Conservation (phyloP, 2,888 invertebrate genomes). For the Drosophila atroscutellata region DNA sequence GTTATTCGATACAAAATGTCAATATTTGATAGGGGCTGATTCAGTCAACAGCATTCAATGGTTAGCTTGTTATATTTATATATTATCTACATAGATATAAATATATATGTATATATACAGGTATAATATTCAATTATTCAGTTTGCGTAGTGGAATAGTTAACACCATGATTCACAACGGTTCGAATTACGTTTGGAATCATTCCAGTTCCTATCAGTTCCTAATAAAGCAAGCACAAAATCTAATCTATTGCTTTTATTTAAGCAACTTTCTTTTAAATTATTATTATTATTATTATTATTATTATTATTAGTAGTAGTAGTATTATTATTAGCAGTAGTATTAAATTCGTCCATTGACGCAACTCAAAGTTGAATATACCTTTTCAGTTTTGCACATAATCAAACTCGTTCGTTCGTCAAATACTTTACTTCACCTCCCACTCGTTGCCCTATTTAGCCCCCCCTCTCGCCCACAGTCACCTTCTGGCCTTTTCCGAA, state of each 20-base stretch:
- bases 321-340: too few relatives aligned
- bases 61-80: not conserved
- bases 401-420: not conserved
- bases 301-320: too few relatives aligned
- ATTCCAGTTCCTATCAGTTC: not conserved
- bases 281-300: too few relatives aligned
- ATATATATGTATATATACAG: not conserved
- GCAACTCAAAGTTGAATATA: not conserved
- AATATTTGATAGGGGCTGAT: not conserved
- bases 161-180: not conserved
- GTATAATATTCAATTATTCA: not conserved
- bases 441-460: not conserved
- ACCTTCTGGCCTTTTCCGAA: conserved; percentile 22
- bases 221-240: not conserved
- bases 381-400: conserved; percentile 5
- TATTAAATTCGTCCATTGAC: not conserved
- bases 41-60: not conserved
- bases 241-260: not conserved
- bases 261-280: not conserved
- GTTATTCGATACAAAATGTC: not conserved
- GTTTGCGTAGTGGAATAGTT: not conserved
- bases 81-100: not conserved
- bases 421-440: not conserved
- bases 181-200: not conserved
- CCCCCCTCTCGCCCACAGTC: not conserved